Percentiles rank a stretch among this genome's conserved stretches.
phyloP scores from a whole-genome alignment of 2,113 vertebrate genomes.

The Tenrec ecaudatus region DNA sequence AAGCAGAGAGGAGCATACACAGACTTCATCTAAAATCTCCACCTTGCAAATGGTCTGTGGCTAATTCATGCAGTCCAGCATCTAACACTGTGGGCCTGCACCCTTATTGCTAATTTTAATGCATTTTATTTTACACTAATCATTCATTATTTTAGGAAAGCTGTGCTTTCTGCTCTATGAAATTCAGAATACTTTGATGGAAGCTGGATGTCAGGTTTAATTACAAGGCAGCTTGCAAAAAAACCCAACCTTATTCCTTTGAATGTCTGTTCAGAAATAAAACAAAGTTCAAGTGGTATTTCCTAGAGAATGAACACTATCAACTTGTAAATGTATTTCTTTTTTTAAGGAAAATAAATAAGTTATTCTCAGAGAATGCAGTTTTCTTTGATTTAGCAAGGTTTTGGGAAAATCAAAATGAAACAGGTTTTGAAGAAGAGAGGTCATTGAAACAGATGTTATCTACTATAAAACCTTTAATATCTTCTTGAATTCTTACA shows the following conservation, averaged over 20 bases:
- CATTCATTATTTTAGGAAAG: conserved; percentile 39
- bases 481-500: conserved; percentile 19
- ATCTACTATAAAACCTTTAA: conserved; percentile 32
- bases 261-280: conserved; percentile 65
- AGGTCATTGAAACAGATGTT: conserved; percentile 45
- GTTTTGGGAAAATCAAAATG: conserved; percentile 36
- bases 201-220: conserved; percentile 48
- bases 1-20: conserved; percentile 8
- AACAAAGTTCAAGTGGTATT: conserved; percentile 37
- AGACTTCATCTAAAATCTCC: conserved; percentile 3
- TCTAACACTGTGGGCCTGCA: neutral
- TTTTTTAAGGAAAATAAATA: neutral
- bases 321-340: conserved; percentile 50
- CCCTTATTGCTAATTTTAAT: conserved; percentile 49
- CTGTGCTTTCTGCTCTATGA: conserved; percentile 53
- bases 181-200: conserved; percentile 32
- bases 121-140: conserved; percentile 52
- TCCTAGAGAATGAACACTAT: conserved; percentile 40
- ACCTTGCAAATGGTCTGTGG: conserved; percentile 8
- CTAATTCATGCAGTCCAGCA: neutral
- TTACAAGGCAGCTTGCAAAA: conserved; percentile 66
- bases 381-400: conserved; percentile 52
- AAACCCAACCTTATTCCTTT: conserved; percentile 37
- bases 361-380: neutral
- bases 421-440: conserved; percentile 48